A percentile compares a stretch with the other conserved stretches of the same genome.
Evolutionary conservation across 2,113 vertebrate genomes (phyloP).

Genomic region (Verasper variegatus): DNA sequence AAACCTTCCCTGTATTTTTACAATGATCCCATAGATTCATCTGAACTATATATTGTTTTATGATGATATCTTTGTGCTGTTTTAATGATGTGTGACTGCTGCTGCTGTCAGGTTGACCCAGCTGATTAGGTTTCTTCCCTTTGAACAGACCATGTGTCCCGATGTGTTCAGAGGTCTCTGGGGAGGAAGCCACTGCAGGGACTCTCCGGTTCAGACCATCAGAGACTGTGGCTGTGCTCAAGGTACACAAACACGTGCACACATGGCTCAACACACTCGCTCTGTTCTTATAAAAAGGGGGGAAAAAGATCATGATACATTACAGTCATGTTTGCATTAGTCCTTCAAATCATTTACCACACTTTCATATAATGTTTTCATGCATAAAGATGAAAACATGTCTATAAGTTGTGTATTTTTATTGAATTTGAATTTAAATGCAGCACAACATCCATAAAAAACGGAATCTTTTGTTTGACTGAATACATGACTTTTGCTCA

Average conservation of each 20-base stretch:
- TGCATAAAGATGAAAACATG: no score
- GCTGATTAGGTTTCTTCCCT: slow-evolving; percentile 51
- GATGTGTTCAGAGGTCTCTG: slow-evolving; percentile 94
- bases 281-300: slow-evolving; percentile 1
- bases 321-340: no score
- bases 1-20: no score
- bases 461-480: background rate
- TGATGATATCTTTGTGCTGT: background rate
- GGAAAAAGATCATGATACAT: no score
- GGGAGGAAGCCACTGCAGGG: slow-evolving; percentile 94
- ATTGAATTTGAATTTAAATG: background rate
- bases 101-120: slow-evolving; percentile 7
- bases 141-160: slow-evolving; percentile 94
- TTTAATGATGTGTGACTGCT: slow-evolving; percentile 32
- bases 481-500: background rate
- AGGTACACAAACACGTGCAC: slow-evolving; percentile 81
- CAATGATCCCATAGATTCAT: no score
- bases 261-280: background rate
- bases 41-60: background rate
- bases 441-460: background rate
- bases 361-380: no score
- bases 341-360: no score
- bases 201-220: slow-evolving; percentile 93
- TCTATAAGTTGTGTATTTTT: background rate
- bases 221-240: slow-evolving; percentile 89